phyloP scores from a whole-genome alignment of 2,888 invertebrate genomes.

The Apoderus coryli region DNA sequence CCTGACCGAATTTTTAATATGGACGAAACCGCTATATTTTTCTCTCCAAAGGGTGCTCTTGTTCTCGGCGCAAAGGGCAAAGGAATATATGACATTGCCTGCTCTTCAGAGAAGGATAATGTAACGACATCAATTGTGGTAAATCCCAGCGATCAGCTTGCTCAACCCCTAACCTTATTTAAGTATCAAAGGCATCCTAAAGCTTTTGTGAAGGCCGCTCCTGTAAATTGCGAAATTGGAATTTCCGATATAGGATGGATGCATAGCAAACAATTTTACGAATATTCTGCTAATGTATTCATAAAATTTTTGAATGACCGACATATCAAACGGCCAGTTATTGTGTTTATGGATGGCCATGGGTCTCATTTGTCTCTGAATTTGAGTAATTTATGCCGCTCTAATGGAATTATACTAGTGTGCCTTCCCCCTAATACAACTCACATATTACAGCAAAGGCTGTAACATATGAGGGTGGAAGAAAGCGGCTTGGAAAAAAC shows the following conservation, averaged over 20 bases:
- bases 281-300: slow-evolving; percentile 11
- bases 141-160: slow-evolving; percentile 10
- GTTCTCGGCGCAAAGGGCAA: slow-evolving; percentile 11
- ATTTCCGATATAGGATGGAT: slow-evolving; percentile 14
- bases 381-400: slow-evolving; percentile 10
- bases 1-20: slow-evolving; percentile 7
- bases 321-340: slow-evolving; percentile 8
- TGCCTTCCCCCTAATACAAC: slow-evolving; percentile 6
- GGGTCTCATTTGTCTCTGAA: slow-evolving; percentile 10
- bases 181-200: slow-evolving; percentile 2
- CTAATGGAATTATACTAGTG: slow-evolving; percentile 8
- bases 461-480: slow-evolving; percentile 6
- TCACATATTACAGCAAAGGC: not conserved
- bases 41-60: slow-evolving; percentile 11
- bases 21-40: slow-evolving; percentile 14
- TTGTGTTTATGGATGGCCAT: slow-evolving; percentile 11
- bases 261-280: slow-evolving; percentile 11
- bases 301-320: slow-evolving; percentile 7
- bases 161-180: slow-evolving; percentile 4
- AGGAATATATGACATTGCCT: slow-evolving; percentile 1
- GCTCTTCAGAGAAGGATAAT: slow-evolving; percentile 12
- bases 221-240: slow-evolving; percentile 10
- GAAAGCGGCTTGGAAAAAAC: slow-evolving; percentile 11
- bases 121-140: slow-evolving; percentile 12
- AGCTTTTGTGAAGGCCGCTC: slow-evolving; percentile 2